A percentile compares a stretch with the other conserved stretches of the same genome.
Evolutionary conservation across 2,797 vertebrate species (phyloP).

Genomic region (Dallia pectoralis): DNA sequence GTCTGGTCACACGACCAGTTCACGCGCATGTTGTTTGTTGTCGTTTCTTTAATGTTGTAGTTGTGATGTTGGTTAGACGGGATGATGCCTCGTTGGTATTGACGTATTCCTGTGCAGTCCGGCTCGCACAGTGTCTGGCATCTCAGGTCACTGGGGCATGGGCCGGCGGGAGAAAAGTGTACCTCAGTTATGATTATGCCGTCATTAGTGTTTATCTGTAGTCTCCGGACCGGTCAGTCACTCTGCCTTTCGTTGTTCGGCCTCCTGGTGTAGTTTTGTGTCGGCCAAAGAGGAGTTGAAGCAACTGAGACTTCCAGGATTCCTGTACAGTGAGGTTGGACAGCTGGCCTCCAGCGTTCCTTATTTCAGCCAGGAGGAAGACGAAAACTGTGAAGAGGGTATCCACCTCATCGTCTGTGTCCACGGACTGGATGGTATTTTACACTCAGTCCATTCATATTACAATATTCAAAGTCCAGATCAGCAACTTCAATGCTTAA

Average conservation of each 20-base stretch:
- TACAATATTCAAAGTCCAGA: too few relatives aligned
- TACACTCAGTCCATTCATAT: neutral
- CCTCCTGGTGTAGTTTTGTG: slow-evolving; percentile 80
- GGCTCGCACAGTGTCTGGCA: too few relatives aligned
- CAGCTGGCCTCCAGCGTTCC: slow-evolving; percentile 89
- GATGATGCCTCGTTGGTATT: neutral
- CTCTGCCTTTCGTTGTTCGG: neutral
- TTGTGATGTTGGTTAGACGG: neutral
- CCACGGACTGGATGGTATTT: slow-evolving; percentile 91
- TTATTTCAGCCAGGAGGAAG: slow-evolving; percentile 94
- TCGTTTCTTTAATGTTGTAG: neutral
- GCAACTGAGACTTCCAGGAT: slow-evolving; percentile 90
- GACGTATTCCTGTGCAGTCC: neutral
- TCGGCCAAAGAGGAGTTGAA: slow-evolving; percentile 95
- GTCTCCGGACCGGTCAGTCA: neutral
- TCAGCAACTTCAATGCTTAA: too few relatives aligned
- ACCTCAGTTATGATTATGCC: too few relatives aligned
- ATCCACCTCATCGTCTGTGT: slow-evolving; percentile 98
- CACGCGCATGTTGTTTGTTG: slow-evolving; percentile 11
- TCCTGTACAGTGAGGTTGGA: slow-evolving; percentile 93
- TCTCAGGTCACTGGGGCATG: too few relatives aligned
- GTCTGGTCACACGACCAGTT: neutral
- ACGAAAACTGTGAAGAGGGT: slow-evolving; percentile 87
- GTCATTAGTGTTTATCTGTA: neutral
- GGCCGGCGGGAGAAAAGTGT: too few relatives aligned